These are phyloP conservation scores for Prionailurus viverrinus DNA, from an alignment of 2,113 vertebrate species.

Conservation along the genomic window DNA sequence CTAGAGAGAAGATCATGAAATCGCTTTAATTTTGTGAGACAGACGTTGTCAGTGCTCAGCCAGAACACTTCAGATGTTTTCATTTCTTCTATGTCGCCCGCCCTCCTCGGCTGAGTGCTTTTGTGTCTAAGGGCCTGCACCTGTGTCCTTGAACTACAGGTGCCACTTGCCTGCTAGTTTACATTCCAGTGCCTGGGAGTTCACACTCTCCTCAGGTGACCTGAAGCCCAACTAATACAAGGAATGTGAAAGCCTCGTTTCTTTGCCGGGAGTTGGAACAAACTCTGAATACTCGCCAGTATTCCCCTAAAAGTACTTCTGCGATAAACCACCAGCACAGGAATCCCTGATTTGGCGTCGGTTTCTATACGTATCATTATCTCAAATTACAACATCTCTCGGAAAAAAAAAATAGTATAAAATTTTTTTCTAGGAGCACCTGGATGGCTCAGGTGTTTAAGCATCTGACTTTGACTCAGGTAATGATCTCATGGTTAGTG, in stretches of 20 bases:
- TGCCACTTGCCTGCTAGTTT: not conserved
- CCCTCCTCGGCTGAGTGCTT: not conserved
- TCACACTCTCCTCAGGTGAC: too few relatives aligned
- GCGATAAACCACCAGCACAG: not conserved
- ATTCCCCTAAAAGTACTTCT: not conserved
- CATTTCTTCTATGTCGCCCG: not conserved
- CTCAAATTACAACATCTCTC: not conserved
- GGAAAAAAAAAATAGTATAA: not conserved
- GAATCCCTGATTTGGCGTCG: not conserved
- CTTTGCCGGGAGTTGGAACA: not conserved
- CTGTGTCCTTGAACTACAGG: not conserved
- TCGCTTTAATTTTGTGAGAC: not conserved
- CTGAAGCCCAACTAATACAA: not conserved
- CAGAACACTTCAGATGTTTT: too few relatives aligned
- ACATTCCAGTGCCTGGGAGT: not conserved
- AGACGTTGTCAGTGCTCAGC: not conserved
- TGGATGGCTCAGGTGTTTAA: too few relatives aligned
- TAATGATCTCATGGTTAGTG: too few relatives aligned
- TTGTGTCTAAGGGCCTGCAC: not conserved
- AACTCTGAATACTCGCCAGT: not conserved
- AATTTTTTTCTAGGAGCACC: not conserved
- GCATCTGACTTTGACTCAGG: too few relatives aligned
- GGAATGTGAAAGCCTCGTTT: not conserved
- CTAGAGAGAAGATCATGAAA: not conserved
- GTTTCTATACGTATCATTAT: not conserved